Conservation (phyloP, 2,888 invertebrate species). For the Sericinus montela region DNA sequence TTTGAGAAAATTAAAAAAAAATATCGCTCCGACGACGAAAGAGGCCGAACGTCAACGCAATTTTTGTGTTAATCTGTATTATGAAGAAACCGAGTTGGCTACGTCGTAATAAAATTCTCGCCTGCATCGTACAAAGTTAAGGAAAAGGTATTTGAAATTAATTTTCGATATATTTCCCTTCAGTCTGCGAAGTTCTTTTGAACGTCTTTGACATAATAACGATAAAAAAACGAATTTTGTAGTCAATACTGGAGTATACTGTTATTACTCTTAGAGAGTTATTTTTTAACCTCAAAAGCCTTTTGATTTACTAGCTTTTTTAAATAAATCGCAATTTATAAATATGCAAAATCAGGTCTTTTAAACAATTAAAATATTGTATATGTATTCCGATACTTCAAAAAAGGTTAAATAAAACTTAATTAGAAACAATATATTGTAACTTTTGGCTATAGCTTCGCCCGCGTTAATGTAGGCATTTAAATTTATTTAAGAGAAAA, state of each 20-base stretch:
- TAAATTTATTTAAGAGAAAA: too few species aligned
- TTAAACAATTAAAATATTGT: too few species aligned
- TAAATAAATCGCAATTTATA: too few species aligned
- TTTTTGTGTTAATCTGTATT: slow-evolving; percentile 72
- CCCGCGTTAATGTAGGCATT: too few species aligned
- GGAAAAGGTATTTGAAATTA: slow-evolving; percentile 24
- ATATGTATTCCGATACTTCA: too few species aligned
- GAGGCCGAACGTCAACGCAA: slow-evolving; percentile 66
- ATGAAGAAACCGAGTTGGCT: slow-evolving; percentile 53
- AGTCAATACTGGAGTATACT: slow-evolving; percentile 6
- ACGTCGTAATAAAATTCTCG: slow-evolving; percentile 53
- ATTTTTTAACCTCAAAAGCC: background rate
- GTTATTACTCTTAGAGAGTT: background rate
- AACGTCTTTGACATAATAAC: slow-evolving; percentile 17
- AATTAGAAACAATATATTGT: too few species aligned
- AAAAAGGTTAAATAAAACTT: too few species aligned
- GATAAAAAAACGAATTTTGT: slow-evolving; percentile 13
- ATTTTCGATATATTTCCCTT: slow-evolving; percentile 22
- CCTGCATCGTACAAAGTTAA: slow-evolving; percentile 25
- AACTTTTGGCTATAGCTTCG: too few species aligned
- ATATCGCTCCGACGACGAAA: slow-evolving; percentile 49
- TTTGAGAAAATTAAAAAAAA: slow-evolving; percentile 77
- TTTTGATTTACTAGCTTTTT: too few species aligned
- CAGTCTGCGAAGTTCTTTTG: slow-evolving; percentile 22
- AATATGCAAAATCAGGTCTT: too few species aligned